Conservation (phyloP, 2,888 invertebrate species). For the Pseudeuparius sepicola region DNA sequence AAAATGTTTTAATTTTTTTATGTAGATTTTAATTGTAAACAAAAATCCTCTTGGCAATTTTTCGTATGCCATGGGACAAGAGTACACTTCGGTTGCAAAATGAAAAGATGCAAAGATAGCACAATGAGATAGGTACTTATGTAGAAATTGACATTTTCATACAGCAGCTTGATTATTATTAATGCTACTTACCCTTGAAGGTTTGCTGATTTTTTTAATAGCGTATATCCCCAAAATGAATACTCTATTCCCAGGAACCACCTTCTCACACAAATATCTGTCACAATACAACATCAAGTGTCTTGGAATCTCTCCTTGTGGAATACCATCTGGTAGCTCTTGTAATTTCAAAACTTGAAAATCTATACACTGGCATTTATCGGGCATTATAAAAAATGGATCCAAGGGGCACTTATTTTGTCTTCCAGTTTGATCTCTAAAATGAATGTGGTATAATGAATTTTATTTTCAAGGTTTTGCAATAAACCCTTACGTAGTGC, state of each 20-base stretch:
- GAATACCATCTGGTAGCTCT: slow-evolving; percentile 88
- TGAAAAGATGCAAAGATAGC: too few relatives aligned
- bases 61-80: too few relatives aligned
- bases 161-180: slow-evolving; percentile 4
- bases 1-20: too few relatives aligned
- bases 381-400: slow-evolving; percentile 96
- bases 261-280: slow-evolving; percentile 83
- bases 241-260: slow-evolving; percentile 93
- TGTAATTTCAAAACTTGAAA: slow-evolving; percentile 97
- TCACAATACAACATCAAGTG: slow-evolving; percentile 93
- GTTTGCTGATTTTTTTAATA: slow-evolving; percentile 75
- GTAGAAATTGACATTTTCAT: neutral
- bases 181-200: slow-evolving; percentile 42
- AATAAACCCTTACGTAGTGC: slow-evolving; percentile 63
- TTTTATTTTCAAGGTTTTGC: slow-evolving; percentile 7
- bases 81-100: too few relatives aligned
- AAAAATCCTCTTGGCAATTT: too few relatives aligned
- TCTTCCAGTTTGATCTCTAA: slow-evolving; percentile 81
- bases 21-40: too few relatives aligned
- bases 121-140: neutral
- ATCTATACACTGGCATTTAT: slow-evolving; percentile 95
- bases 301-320: slow-evolving; percentile 96
- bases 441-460: slow-evolving; percentile 14
- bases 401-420: slow-evolving; percentile 92
- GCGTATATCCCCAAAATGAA: slow-evolving; percentile 91